Conservation (phyloP, 2,797 vertebrate species). For the Pygocentrus nattereri region DNA sequence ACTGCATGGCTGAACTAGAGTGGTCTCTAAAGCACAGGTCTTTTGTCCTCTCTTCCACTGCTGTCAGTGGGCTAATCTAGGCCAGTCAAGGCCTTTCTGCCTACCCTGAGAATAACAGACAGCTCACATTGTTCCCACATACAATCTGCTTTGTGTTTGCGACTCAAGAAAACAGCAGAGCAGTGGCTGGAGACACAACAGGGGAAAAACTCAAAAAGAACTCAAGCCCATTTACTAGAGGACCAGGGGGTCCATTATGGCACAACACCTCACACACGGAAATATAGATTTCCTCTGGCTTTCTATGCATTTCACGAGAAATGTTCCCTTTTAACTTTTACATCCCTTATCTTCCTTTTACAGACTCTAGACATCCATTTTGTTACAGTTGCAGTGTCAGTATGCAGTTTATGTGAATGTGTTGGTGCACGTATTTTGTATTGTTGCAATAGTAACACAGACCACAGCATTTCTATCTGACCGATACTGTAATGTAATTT, state of each 20-base stretch:
- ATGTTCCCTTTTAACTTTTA: background rate
- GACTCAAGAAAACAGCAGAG: slow-evolving; percentile 67
- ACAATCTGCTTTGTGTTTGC: slow-evolving; percentile 79
- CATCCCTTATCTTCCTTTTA: background rate
- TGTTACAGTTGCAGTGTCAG: background rate
- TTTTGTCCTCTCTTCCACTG: slow-evolving; percentile 69
- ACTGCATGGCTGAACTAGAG: background rate
- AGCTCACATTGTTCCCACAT: slow-evolving; percentile 77
- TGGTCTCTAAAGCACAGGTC: slow-evolving; percentile 25
- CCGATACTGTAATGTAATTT: background rate
- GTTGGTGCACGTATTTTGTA: background rate
- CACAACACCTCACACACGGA: background rate
- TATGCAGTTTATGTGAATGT: background rate
- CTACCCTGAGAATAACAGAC: slow-evolving; percentile 72
- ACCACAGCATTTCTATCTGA: background rate
- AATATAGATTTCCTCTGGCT: slow-evolving; percentile 26
- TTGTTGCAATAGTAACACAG: background rate
- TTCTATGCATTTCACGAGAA: slow-evolving; percentile 6
- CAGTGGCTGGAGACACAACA: slow-evolving; percentile 9
- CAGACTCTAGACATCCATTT: background rate
- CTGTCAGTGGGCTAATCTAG: slow-evolving; percentile 65
- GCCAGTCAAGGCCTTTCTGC: slow-evolving; percentile 69
- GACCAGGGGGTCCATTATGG: slow-evolving; percentile 5
- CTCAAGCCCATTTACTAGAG: slow-evolving; percentile 15
- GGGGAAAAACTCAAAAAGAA: slow-evolving; percentile 41